phyloP scores from a whole-genome alignment of 2,113 vertebrate genomes.

The Phainopepla nitens region DNA sequence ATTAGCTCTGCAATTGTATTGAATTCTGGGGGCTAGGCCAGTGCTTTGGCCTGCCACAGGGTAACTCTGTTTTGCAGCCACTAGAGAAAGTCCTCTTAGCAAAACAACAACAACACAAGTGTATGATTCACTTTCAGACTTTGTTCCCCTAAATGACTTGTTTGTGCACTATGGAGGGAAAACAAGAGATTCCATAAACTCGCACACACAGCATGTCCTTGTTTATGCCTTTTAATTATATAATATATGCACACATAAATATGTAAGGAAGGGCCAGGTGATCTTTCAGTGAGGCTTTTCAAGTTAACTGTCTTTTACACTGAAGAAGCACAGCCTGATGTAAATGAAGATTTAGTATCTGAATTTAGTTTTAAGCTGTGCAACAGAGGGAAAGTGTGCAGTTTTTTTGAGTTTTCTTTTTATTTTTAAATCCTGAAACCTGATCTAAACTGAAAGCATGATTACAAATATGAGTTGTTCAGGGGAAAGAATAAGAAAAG shows the following conservation, averaged over 20 bases:
- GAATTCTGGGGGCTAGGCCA: not conserved
- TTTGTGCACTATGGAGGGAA: slow-evolving; percentile 56
- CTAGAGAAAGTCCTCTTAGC: not conserved
- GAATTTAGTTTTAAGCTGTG: not conserved
- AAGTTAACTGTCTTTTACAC: not conserved
- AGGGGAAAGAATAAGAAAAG: not conserved
- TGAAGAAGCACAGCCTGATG: not conserved
- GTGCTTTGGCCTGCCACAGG: not conserved
- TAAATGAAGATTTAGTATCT: not conserved
- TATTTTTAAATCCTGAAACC: not conserved
- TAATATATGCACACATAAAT: slow-evolving; percentile 18
- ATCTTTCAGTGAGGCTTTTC: not conserved
- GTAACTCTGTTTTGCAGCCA: not conserved
- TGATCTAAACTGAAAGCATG: not conserved
- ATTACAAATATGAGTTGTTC: not conserved
- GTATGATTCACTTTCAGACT: slow-evolving; percentile 76
- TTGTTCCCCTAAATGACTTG: slow-evolving; percentile 67
- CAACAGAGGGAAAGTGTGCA: not conserved
- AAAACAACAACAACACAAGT: slow-evolving; percentile 49
- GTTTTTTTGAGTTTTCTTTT: not conserved
- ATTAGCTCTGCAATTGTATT: not conserved
- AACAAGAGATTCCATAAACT: slow-evolving; percentile 51
- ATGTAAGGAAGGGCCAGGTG: not conserved
- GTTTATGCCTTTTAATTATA: slow-evolving; percentile 26
- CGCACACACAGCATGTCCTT: slow-evolving; percentile 28